Evolutionary conservation across 2,113 vertebrate genomes (phyloP).

Genomic region (Periophthalmodon schlosseri): DNA sequence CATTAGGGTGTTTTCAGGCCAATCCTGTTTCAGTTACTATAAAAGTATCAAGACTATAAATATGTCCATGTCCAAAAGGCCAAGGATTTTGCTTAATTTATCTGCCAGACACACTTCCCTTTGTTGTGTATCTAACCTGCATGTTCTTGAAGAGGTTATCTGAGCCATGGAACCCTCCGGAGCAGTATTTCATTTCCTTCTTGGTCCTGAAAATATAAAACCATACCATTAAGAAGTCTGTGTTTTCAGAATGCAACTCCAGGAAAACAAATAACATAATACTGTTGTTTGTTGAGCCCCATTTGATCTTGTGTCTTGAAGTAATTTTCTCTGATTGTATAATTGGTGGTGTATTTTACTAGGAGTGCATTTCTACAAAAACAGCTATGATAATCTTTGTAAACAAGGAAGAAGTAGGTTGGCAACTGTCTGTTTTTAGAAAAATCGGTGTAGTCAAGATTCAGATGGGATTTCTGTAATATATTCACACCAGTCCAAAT

Average conservation of each 20-base stretch:
- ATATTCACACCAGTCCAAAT: too few relatives aligned
- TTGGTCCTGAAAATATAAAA: constrained; percentile 48
- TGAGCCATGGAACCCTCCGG: constrained; percentile 90
- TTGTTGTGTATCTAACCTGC: constrained; percentile 81
- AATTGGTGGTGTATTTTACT: constrained; percentile 17
- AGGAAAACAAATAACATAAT: neutral
- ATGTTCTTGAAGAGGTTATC: constrained; percentile 92
- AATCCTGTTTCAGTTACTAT: neutral
- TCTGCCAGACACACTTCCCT: neutral
- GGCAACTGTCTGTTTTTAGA: neutral
- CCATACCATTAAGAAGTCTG: neutral
- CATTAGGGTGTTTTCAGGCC: too few relatives aligned
- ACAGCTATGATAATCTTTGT: constrained; percentile 18
- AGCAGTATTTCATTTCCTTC: constrained; percentile 71
- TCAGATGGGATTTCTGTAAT: too few relatives aligned
- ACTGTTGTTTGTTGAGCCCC: neutral
- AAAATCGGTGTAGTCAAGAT: too few relatives aligned
- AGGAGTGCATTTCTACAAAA: neutral
- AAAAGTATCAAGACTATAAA: neutral
- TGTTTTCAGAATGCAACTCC: neutral
- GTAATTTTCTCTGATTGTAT: constrained; percentile 35
- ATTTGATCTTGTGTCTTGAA: constrained; percentile 25
- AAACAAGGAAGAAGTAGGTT: constrained; percentile 1
- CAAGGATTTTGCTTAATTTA: neutral
- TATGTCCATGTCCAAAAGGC: neutral